Percentiles rank a stretch among this genome's conserved stretches.
Evolutionary conservation across 2,797 vertebrate species (phyloP).

Genomic region (Lutjanus argentimaculatus): DNA sequence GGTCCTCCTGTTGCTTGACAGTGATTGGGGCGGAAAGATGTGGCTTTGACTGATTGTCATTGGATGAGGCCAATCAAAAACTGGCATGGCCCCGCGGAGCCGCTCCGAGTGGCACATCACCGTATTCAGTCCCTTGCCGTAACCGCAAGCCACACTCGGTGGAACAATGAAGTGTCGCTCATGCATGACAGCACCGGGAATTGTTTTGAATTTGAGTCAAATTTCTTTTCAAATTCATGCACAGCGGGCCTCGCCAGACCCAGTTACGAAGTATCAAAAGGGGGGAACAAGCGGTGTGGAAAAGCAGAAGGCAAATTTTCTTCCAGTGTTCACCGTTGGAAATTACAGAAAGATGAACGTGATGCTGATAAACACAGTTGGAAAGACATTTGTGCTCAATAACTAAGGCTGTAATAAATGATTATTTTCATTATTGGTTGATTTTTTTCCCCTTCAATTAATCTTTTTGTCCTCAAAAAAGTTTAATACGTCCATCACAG

Average conservation of each 20-base stretch:
- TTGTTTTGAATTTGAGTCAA: slow-evolving; percentile 67
- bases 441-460: background rate
- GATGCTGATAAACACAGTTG: slow-evolving; percentile 28
- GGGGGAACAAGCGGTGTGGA: slow-evolving; percentile 1
- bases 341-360: slow-evolving; percentile 12
- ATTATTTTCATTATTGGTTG: background rate
- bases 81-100: slow-evolving; percentile 32
- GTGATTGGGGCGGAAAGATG: slow-evolving; percentile 59
- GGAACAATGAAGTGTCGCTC: slow-evolving; percentile 64
- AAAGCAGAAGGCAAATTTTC: slow-evolving; percentile 30
- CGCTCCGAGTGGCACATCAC: slow-evolving; percentile 38
- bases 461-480: background rate
- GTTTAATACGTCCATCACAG: background rate
- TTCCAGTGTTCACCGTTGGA: slow-evolving; percentile 15
- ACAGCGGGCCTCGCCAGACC: slow-evolving; percentile 39
- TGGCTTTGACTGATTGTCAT: slow-evolving; percentile 59
- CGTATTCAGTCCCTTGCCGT: slow-evolving; percentile 27
- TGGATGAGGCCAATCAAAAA: slow-evolving; percentile 71
- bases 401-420: background rate
- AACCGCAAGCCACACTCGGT: slow-evolving; percentile 48
- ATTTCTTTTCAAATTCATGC: slow-evolving; percentile 58
- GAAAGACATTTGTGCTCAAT: slow-evolving; percentile 1
- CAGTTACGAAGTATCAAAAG: slow-evolving; percentile 39
- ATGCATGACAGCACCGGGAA: slow-evolving; percentile 58
- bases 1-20: slow-evolving; percentile 69